Percentiles rank a stretch among this genome's conserved stretches.
phyloP scores from a whole-genome alignment of 2,888 invertebrate genomes.

The Folsomia candida region DNA sequence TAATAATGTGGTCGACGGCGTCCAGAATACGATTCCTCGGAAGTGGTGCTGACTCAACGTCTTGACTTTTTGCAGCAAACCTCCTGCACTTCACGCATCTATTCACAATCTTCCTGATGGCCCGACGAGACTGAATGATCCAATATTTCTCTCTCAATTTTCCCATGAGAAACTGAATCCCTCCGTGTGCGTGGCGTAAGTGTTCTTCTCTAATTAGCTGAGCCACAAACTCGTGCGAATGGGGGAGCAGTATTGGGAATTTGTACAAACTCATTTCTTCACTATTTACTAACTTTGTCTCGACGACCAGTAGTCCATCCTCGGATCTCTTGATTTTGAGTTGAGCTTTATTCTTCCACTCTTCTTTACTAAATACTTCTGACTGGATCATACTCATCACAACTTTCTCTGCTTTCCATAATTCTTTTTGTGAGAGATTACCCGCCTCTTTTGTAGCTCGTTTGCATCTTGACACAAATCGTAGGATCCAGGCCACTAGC shows the following conservation, averaged over 20 bases:
- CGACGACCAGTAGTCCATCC: background rate
- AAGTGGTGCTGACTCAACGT: conserved; percentile 35
- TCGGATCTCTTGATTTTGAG: no score
- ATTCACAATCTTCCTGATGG: background rate
- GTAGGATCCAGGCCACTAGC: background rate
- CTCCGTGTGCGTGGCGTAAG: background rate
- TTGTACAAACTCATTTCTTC: background rate
- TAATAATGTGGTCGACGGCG: no score
- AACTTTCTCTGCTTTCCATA: no score
- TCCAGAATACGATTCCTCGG: conserved; percentile 51
- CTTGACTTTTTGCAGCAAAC: conserved; percentile 1
- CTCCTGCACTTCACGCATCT: conserved; percentile 7
- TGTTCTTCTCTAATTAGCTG: background rate
- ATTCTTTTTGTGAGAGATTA: no score
- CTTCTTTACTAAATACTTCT: background rate
- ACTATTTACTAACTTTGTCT: background rate
- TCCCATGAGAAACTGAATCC: background rate
- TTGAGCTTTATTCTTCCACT: no score
- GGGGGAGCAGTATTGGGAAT: background rate
- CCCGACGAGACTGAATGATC: background rate
- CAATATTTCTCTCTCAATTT: no score
- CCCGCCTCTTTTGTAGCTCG: background rate
- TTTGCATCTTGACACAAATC: no score
- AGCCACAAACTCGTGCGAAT: background rate
- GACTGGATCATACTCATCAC: background rate